Base-by-base conservation (phyloP, 2,888 invertebrate genomes). In the Diaphora mendica region DNA sequence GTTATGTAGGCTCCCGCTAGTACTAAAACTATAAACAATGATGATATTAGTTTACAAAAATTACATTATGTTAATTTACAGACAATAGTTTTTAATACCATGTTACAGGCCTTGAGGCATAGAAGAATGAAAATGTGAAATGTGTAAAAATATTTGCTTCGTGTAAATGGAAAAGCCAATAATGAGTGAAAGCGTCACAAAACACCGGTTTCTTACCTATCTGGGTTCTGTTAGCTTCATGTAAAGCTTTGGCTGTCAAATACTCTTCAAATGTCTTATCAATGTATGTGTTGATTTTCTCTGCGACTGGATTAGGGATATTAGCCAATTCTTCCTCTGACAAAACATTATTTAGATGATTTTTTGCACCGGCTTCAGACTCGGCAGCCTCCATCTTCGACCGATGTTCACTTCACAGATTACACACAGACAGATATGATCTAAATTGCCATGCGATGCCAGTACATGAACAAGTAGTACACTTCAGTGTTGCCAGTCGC, bases 191-290 rank as follows among this genome's bases (percentile, higher is more conserved):
- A 88, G 88, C 88, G 88, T 87, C 87, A 80, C 76, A 81, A 86
- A 88, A 87, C 85, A 88, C 90, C 90, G 90, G 91, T 86, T 87
- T 79, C 91, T 91, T 89, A 97, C 97, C 97, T 86, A 96, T 96
- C 88, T 96, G 96, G 77, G 95, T 95, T 90, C 96, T 96, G 84
- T 96, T 96, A 77, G 97, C 96, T 93, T 97, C 97, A 78, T 97
- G 97, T 48, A 98, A 95, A 5, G 98, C 98, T 92, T 97, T 97
- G 44, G 97, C 96, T 73, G 97, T 97, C 85, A 97, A 95, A 81
- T 97, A 97, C 89, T 97, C 97, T 85, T 97, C 97, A 87, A 97
- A 97, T 89, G 97, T 97, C 74, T 96, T 82, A 76, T 95, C 95
- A 85, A 95, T 94, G 78, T 93, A 95, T 8, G 83, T 90, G 84